Evolutionary conservation across 2,113 vertebrate genomes (phyloP), one percentile per base, ranked within the genome.

Genomic region (Oryzias woworae): DNA sequence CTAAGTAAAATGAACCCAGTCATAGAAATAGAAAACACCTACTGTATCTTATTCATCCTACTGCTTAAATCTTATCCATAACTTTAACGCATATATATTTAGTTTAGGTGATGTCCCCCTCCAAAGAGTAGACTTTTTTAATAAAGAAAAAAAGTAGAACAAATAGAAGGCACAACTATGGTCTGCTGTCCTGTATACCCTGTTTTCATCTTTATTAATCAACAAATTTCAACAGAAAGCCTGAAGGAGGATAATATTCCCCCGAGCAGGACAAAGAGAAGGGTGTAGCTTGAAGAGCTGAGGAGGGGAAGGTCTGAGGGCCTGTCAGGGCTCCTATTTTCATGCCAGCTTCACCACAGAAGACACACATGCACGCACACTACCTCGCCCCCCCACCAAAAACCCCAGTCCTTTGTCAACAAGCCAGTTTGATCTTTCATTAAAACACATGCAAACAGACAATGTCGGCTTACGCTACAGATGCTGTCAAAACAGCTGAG

Each of bases 311-410:
- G 73, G 62, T 63, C 49, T 6, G 70, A 70, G 82, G 76, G 53
- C 66, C 62, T 82, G 86, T 71, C 81, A 71, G 82, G 76, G 74
- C 85, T 84, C 65, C 65, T 46, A 31, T 66, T 20, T 81, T 86
- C 82, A 73, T 88, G 89, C 82, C 85, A 87, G 78, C 71, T 67
- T 87, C 85, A 68, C 81, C 77, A 41, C 85, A 76, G 64, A 73
- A 81, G 70, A 77, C 15, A 66, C 57, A 62, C 51, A 66, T 73
- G 75, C 77, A 36, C 10, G 36, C 36, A 36, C 36, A 3, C 36
- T 36, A 36, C 36, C 7, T 10, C 10, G 26, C 36, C 36, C 36
- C 7, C 8, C 78, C 69, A 86, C 82, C 85, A 55, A 58, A 70
- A 77, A 78, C 59, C 58, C 52, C 62, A 14, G 58, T 43, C 53